A percentile compares a stretch with the other conserved stretches of the same genome.
phyloP scores from a whole-genome alignment of 2,888 invertebrate genomes.

The Luffia ferchaultella region DNA sequence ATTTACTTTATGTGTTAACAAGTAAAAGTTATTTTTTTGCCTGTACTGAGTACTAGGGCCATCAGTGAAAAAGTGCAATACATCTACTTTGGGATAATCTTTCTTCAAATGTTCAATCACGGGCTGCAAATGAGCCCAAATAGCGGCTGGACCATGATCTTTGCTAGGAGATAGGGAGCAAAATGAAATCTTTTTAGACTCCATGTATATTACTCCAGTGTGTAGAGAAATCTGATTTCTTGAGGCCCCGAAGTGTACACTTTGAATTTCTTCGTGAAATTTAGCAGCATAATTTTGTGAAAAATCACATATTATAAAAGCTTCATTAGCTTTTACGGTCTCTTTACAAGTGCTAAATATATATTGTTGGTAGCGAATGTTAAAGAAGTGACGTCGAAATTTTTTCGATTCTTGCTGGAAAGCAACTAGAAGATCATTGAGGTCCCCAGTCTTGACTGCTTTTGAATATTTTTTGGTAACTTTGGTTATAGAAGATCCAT shows the following conservation, averaged over 20 bases:
- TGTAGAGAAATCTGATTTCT: neutral
- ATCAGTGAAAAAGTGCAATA: neutral
- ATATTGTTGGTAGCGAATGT: neutral
- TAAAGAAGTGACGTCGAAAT: neutral
- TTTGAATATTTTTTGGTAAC: neutral
- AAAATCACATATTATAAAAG: neutral
- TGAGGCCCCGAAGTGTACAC: neutral
- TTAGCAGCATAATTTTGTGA: neutral
- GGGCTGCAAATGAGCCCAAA: slow-evolving; percentile 9
- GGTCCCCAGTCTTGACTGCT: neutral
- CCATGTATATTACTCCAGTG: neutral
- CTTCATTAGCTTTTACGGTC: neutral
- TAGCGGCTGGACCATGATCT: slow-evolving; percentile 3
- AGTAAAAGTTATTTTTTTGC: slow-evolving; percentile 1
- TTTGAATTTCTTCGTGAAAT: neutral
- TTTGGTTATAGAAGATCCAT: neutral
- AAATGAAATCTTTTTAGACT: neutral
- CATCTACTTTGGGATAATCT: neutral
- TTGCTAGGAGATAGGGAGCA: neutral
- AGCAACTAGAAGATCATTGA: neutral
- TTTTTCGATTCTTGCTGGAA: neutral
- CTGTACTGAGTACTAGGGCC: slow-evolving; percentile 2
- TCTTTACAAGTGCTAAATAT: neutral
- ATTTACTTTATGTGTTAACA: neutral
- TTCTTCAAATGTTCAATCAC: slow-evolving; percentile 4